A percentile compares a stretch with the other conserved stretches of the same genome.
Conservation (phyloP, 2,113 vertebrate genomes). For the Chauna torquata region DNA sequence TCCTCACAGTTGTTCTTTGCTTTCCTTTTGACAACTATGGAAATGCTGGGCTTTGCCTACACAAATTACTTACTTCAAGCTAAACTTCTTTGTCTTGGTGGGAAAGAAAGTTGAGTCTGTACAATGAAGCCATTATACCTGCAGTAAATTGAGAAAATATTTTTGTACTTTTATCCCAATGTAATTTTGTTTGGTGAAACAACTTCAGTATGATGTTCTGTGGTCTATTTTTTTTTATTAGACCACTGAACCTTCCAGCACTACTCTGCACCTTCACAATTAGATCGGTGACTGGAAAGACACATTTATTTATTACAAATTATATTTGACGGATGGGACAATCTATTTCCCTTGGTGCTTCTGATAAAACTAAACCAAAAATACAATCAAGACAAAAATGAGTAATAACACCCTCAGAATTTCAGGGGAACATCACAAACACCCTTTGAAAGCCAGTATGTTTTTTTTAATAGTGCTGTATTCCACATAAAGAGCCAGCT, state of each 20-base stretch:
- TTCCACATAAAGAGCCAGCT: neutral
- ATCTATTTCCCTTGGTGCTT: neutral
- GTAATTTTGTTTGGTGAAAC: neutral
- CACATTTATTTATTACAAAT: neutral
- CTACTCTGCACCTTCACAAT: neutral
- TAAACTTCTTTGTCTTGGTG: constrained; percentile 11
- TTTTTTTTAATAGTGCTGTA: neutral
- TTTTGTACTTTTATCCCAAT: neutral
- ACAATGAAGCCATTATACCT: neutral
- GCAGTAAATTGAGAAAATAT: neutral
- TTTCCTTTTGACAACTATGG: constrained; percentile 34
- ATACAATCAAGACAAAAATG: neutral
- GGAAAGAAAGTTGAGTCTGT: neutral
- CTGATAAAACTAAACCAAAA: constrained; percentile 14
- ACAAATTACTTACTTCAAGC: constrained; percentile 31
- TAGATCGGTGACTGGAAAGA: neutral
- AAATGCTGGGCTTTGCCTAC: constrained; percentile 7
- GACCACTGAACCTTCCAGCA: neutral
- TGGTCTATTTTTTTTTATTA: neutral
- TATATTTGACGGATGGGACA: neutral
- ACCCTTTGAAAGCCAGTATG: neutral
- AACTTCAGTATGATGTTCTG: neutral
- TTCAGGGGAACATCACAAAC: neutral
- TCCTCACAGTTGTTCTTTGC: constrained; percentile 21
- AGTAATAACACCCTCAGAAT: neutral